phyloP scores from a whole-genome alignment of 1,140 invertebrate species.

The Nomia melanderi region DNA sequence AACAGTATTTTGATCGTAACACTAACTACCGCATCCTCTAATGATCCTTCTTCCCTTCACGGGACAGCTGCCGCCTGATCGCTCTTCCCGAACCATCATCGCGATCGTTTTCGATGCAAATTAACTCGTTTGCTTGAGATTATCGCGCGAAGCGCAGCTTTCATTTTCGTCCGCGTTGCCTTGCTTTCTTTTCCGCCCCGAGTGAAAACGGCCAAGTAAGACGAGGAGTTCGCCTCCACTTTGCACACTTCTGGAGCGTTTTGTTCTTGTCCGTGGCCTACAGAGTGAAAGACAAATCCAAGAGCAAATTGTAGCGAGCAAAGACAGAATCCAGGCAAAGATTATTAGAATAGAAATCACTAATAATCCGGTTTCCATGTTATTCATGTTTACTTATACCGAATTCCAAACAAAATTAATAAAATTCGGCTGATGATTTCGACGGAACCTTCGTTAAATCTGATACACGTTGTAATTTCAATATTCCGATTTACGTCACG shows the following conservation, averaged over 20 bases:
- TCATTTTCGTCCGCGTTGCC: slow-evolving; percentile 53
- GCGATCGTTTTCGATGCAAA: slow-evolving; percentile 61
- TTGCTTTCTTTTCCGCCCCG: slow-evolving; percentile 27
- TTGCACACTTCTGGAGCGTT: slow-evolving; percentile 30
- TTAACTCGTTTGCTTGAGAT: slow-evolving; percentile 64
- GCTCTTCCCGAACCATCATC: slow-evolving; percentile 43
- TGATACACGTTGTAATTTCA: slow-evolving; percentile 14
- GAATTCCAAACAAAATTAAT: not conserved
- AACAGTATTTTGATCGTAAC: not conserved
- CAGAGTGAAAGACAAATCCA: slow-evolving; percentile 3
- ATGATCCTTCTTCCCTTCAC: not conserved
- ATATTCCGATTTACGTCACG: not conserved
- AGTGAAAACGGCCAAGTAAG: slow-evolving; percentile 17
- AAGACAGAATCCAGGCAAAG: not conserved
- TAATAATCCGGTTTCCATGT: not conserved
- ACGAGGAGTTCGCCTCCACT: slow-evolving; percentile 25
- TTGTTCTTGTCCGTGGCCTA: not conserved
- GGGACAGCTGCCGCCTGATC: slow-evolving; percentile 7
- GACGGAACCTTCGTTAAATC: slow-evolving; percentile 6
- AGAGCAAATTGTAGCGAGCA: not conserved
- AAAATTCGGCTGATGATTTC: not conserved
- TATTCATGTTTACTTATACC: not conserved
- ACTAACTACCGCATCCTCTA: not conserved
- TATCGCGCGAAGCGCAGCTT: slow-evolving; percentile 40
- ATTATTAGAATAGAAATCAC: too few relatives aligned